phyloP scores from a whole-genome alignment of 1,140 invertebrate species.

The Battus philenor region DNA sequence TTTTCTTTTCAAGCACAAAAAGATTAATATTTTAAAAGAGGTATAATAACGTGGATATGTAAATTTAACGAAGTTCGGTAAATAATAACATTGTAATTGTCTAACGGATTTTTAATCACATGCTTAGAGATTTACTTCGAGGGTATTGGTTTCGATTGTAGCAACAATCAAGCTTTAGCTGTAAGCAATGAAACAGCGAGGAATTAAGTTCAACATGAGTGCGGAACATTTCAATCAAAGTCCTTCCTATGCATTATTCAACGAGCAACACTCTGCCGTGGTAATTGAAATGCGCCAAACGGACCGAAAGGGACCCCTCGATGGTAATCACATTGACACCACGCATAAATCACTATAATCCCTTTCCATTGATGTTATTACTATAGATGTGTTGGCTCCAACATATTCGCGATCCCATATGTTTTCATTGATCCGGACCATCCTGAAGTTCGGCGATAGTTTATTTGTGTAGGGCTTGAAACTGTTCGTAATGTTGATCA shows the following conservation, averaged over 20 bases:
- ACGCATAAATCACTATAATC: constrained; percentile 44
- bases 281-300: constrained; percentile 51
- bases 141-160: constrained; percentile 10
- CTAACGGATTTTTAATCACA: neutral
- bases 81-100: no score
- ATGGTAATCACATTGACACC: constrained; percentile 49
- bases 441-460: constrained; percentile 3
- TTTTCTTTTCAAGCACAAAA: no score
- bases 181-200: constrained; percentile 28
- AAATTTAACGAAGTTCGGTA: no score
- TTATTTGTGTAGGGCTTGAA: no score
- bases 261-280: constrained; percentile 31
- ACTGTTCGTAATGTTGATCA: no score
- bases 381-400: constrained; percentile 1
- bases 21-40: no score
- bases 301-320: constrained; percentile 37
- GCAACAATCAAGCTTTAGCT: constrained; percentile 1
- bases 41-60: no score
- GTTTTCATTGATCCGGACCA: constrained; percentile 4
- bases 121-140: neutral
- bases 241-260: constrained; percentile 45
- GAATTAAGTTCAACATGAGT: constrained; percentile 33
- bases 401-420: constrained; percentile 3
- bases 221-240: constrained; percentile 46
- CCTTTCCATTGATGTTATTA: constrained; percentile 17